These are phyloP conservation scores for Heliconius ismenius DNA, from an alignment of 2,888 invertebrate species.

Conservation along the genomic window DNA sequence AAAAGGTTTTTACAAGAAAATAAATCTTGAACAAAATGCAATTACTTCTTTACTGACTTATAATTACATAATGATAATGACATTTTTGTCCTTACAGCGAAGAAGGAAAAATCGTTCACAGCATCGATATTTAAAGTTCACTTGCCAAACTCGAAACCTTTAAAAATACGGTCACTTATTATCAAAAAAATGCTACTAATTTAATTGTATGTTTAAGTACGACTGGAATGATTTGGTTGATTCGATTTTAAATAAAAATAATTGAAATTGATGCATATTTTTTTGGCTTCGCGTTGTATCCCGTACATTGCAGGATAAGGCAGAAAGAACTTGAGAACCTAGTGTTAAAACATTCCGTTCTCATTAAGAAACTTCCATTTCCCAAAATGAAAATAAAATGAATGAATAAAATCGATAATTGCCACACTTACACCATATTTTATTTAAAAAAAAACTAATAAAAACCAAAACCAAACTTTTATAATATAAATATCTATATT, in stretches of 20 bases:
- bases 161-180: constrained; percentile 1
- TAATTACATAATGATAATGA: constrained; percentile 34
- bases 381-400: no score
- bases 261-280: no score
- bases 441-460: no score
- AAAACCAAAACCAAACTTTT: no score
- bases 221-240: neutral
- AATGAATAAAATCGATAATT: no score
- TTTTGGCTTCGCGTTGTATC: no score
- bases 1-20: neutral
- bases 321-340: no score
- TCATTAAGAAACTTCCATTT: no score
- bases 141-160: constrained; percentile 32
- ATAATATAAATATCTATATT: no score
- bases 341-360: no score
- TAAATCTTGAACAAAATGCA: neutral
- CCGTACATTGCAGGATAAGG: no score
- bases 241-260: neutral
- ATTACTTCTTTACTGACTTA: constrained; percentile 14
- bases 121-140: constrained; percentile 38
- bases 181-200: constrained; percentile 8
- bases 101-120: constrained; percentile 12
- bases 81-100: constrained; percentile 10
- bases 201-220: neutral
- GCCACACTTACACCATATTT: no score